Evolutionary conservation across 2,888 invertebrate species (phyloP).

Genomic region (Drosophila picticornis): DNA sequence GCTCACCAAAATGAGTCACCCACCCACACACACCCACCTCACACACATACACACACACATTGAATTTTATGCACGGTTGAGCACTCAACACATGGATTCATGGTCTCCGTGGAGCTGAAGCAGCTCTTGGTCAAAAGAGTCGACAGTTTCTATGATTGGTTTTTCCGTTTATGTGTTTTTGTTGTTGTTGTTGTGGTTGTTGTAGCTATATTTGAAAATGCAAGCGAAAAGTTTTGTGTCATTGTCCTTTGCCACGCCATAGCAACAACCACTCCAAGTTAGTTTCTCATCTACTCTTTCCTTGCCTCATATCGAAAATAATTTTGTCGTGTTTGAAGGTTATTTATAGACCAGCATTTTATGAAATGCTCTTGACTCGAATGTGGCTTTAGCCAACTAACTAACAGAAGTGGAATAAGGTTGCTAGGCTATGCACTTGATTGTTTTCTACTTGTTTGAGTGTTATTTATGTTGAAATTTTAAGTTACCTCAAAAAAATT

Average conservation of each 20-base stretch:
- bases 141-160: slow-evolving; percentile 24
- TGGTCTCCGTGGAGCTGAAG: slow-evolving; percentile 10
- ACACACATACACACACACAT: background rate
- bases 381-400: background rate
- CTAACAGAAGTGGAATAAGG: background rate
- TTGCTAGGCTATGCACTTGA: background rate
- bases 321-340: slow-evolving; percentile 1
- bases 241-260: slow-evolving; percentile 58
- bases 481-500: background rate
- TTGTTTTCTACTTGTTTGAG: background rate
- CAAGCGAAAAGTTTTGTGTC: slow-evolving; percentile 50
- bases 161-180: slow-evolving; percentile 1
- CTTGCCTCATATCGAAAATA: background rate
- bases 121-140: slow-evolving; percentile 13
- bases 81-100: slow-evolving; percentile 2
- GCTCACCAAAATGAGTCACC: slow-evolving; percentile 31
- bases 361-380: background rate
- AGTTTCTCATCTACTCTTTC: slow-evolving; percentile 12
- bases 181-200: slow-evolving; percentile 15
- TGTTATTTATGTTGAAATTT: background rate
- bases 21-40: slow-evolving; percentile 11
- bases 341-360: slow-evolving; percentile 1
- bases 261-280: slow-evolving; percentile 1
- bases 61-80: slow-evolving; percentile 44
- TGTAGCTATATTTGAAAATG: slow-evolving; percentile 35